These are phyloP conservation scores for Coregonus suidteri DNA, from an alignment of 2,797 vertebrate genomes.

Conservation along the genomic window DNA sequence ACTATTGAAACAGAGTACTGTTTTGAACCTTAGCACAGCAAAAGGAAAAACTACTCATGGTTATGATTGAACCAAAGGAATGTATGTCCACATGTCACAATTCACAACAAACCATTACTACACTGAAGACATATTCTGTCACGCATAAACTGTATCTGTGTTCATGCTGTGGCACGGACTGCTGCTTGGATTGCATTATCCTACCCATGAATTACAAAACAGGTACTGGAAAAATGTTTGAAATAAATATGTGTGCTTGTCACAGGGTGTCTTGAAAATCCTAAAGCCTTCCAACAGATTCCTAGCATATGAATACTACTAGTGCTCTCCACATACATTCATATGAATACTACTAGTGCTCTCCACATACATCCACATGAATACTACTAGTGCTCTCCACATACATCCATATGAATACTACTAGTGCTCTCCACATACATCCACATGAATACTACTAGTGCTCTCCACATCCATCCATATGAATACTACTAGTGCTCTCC, in stretches of 20 bases:
- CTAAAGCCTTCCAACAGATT: constrained; percentile 21
- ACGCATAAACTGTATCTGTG: too few relatives aligned
- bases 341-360: too few relatives aligned
- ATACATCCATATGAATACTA: too few relatives aligned
- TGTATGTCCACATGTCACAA: neutral
- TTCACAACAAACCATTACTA: too few relatives aligned
- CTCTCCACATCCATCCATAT: constrained; percentile 33
- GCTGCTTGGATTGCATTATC: neutral
- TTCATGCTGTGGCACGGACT: neutral
- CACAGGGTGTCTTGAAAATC: neutral
- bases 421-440: too few relatives aligned
- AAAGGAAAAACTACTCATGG: neutral
- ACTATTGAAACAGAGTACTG: too few relatives aligned
- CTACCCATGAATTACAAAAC: constrained; percentile 15
- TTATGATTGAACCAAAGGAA: constrained; percentile 46
- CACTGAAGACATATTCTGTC: too few relatives aligned
- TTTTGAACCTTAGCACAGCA: too few relatives aligned
- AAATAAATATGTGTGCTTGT: neutral
- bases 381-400: too few relatives aligned
- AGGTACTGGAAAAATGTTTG: neutral
- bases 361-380: too few relatives aligned
- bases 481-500: too few relatives aligned
- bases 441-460: constrained; percentile 42
- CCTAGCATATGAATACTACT: constrained; percentile 4
- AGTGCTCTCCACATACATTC: too few relatives aligned